A percentile compares a stretch with the other conserved stretches of the same genome.
Conservation (phyloP, 1,140 invertebrate genomes). For the Zaprionus taronus region DNA sequence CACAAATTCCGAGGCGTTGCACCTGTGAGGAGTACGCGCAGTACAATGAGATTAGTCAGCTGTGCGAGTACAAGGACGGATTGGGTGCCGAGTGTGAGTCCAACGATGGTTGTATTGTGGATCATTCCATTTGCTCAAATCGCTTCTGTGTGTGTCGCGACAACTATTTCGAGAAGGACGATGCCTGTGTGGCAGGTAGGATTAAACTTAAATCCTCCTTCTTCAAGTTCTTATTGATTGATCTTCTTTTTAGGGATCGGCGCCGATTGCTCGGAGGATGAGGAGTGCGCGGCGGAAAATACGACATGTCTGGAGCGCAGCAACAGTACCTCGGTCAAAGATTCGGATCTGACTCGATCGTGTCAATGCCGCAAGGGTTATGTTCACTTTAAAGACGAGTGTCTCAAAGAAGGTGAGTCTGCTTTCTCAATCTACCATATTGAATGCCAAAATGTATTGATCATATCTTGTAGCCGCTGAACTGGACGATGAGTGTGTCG, state of each 20-base stretch:
- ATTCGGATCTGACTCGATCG: conserved; percentile 52
- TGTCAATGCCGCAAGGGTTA: conserved; percentile 84
- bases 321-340: conserved; percentile 43
- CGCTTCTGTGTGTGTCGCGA: conserved; percentile 83
- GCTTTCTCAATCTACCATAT: background rate
- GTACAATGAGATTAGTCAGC: conserved; percentile 76
- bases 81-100: conserved; percentile 75
- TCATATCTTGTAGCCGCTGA: conserved; percentile 52
- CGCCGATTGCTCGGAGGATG: conserved; percentile 78
- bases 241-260: conserved; percentile 78
- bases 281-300: conserved; percentile 84
- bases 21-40: conserved; percentile 79
- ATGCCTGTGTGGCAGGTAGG: conserved; percentile 69
- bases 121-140: conserved; percentile 83
- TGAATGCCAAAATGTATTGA: background rate
- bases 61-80: conserved; percentile 75
- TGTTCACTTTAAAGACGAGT: conserved; percentile 84
- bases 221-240: background rate
- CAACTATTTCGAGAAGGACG: conserved; percentile 80
- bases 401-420: conserved; percentile 80
- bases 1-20: conserved; percentile 73
- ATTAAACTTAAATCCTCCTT: too few species aligned
- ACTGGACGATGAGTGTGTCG: conserved; percentile 75
- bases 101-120: conserved; percentile 70
- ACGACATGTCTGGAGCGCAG: conserved; percentile 70